phyloP scores from a whole-genome alignment of 2,113 vertebrate species.

The Cranoglanis bouderius region DNA sequence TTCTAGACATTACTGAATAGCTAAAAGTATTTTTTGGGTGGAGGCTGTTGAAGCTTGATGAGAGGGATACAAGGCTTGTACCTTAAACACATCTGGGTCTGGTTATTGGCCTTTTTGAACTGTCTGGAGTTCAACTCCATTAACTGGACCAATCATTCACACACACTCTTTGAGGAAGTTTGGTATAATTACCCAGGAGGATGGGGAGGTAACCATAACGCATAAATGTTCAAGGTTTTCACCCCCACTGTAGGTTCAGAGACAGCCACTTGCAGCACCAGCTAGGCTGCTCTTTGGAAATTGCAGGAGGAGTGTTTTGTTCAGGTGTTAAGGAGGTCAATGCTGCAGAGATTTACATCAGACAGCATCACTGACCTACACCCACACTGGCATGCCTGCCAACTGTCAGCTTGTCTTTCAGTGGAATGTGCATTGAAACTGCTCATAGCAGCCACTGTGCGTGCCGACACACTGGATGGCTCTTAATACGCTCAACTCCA shows the following conservation, averaged over 20 bases:
- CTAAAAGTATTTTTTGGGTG: background rate
- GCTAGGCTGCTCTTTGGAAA: constrained; percentile 12
- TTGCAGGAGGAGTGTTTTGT: constrained; percentile 32
- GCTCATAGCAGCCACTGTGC: constrained; percentile 22
- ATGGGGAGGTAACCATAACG: background rate
- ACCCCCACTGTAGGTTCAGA: constrained; percentile 24
- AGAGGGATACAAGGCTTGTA: constrained; percentile 36
- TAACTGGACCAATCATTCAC: constrained; percentile 58
- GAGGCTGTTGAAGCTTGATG: constrained; percentile 12
- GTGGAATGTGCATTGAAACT: constrained; percentile 14
- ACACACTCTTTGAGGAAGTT: background rate
- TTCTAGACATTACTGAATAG: constrained; percentile 17
- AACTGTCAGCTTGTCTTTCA: constrained; percentile 32
- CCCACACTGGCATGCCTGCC: constrained; percentile 1
- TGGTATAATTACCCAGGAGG: background rate
- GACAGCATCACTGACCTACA: background rate
- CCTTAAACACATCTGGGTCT: constrained; percentile 74
- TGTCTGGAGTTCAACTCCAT: constrained; percentile 60
- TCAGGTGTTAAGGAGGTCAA: constrained; percentile 14
- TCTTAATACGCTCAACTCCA: background rate
- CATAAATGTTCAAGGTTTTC: constrained; percentile 53
- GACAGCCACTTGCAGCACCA: background rate
- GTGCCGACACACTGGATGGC: background rate
- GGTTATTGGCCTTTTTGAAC: constrained; percentile 68
- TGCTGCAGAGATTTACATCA: constrained; percentile 34